These are phyloP conservation scores for Drosophila micromelanica DNA, from an alignment of 1,140 invertebrate species.

Conservation along the genomic window DNA sequence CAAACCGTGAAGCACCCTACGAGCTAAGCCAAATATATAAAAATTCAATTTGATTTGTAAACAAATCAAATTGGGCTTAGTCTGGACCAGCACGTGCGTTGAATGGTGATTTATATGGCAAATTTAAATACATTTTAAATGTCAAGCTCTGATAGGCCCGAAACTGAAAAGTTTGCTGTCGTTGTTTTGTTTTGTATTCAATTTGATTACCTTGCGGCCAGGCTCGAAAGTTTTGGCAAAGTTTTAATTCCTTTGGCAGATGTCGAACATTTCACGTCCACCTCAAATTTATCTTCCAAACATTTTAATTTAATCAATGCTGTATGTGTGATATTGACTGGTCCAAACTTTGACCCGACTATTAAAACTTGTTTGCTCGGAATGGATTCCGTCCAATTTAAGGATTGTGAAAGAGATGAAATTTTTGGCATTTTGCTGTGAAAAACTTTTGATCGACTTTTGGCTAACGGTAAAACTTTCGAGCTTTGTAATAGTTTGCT, in stretches of 20 bases:
- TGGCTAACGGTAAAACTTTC: background rate
- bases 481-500: background rate
- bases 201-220: constrained; percentile 53
- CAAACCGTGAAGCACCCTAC: constrained; percentile 1
- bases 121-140: constrained; percentile 21
- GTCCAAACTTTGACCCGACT: constrained; percentile 4
- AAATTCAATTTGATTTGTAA: constrained; percentile 41
- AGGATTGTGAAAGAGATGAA: background rate
- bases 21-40: constrained; percentile 50
- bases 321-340: constrained; percentile 10
- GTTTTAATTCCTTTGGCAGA: constrained; percentile 38
- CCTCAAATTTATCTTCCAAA: constrained; percentile 33
- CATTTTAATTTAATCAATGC: constrained; percentile 54
- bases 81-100: constrained; percentile 33
- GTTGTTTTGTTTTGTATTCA: constrained; percentile 30
- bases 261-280: constrained; percentile 43
- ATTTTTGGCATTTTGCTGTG: background rate
- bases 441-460: background rate
- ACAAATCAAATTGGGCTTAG: constrained; percentile 8
- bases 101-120: constrained; percentile 20
- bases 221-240: constrained; percentile 32
- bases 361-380: background rate
- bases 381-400: background rate
- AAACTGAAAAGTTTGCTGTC: background rate
- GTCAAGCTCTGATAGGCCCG: background rate